Conservation (phyloP, 1,140 invertebrate genomes). For the Gerris buenoi region DNA sequence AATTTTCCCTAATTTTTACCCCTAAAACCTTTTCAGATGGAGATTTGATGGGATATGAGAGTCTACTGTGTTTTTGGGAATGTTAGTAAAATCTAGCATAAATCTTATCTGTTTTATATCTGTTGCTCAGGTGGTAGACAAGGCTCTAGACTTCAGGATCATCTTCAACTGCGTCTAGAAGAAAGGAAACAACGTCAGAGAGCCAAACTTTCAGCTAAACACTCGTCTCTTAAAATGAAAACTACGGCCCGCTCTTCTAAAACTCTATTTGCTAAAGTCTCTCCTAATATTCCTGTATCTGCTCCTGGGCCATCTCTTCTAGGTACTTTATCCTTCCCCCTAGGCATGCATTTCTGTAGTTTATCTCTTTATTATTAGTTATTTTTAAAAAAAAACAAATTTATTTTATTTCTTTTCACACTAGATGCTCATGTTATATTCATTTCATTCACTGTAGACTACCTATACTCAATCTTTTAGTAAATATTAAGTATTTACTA, state of each 20-base stretch:
- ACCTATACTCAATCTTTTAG: too few species aligned
- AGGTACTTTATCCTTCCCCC: neutral
- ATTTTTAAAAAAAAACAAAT: too few species aligned
- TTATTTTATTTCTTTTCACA: too few species aligned
- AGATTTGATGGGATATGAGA: too few species aligned
- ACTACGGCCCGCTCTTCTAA: constrained; percentile 11
- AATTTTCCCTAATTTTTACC: too few species aligned
- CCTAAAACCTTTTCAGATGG: too few species aligned
- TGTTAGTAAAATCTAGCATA: too few species aligned
- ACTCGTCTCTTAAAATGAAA: constrained; percentile 29
- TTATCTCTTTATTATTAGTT: neutral
- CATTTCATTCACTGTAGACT: too few species aligned
- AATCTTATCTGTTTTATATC: neutral
- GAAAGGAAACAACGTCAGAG: constrained; percentile 39
- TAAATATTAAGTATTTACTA: too few species aligned
- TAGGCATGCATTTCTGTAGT: neutral
- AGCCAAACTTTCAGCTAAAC: constrained; percentile 30
- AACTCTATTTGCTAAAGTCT: neutral
- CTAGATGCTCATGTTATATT: too few species aligned
- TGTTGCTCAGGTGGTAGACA: constrained; percentile 26
- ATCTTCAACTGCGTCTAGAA: constrained; percentile 38
- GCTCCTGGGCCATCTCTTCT: neutral
- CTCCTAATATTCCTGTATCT: neutral
- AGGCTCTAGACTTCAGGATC: constrained; percentile 39
- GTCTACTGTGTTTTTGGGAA: too few species aligned